Evolutionary conservation across 2,113 vertebrate species (phyloP).

Genomic region (Pagrus major): DNA sequence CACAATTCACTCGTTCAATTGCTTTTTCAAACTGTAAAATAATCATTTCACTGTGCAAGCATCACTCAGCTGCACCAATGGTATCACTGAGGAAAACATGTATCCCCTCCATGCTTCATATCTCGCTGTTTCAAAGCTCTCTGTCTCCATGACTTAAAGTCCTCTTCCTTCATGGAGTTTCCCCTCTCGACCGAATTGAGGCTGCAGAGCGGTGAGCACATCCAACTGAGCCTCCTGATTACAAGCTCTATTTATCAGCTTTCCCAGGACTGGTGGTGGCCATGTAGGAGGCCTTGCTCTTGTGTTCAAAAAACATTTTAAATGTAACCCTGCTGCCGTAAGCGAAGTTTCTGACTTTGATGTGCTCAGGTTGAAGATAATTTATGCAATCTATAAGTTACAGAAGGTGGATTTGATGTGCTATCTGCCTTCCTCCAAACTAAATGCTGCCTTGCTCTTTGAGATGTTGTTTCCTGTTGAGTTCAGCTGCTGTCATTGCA

Average conservation of each 20-base stretch:
- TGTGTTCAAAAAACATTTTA: conserved; percentile 53
- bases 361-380: conserved; percentile 28
- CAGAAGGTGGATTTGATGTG: conserved; percentile 26
- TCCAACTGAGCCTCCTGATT: conserved; percentile 47
- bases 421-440: conserved; percentile 4
- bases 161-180: conserved; percentile 8
- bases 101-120: conserved; percentile 15
- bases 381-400: conserved; percentile 39
- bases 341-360: conserved; percentile 31
- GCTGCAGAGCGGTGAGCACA: conserved; percentile 16
- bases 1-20: conserved; percentile 14
- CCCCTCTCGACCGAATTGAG: conserved; percentile 18
- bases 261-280: conserved; percentile 8
- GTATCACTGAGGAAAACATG: conserved; percentile 31
- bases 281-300: conserved; percentile 20
- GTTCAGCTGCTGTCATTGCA: not conserved
- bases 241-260: conserved; percentile 56
- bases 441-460: conserved; percentile 17
- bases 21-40: conserved; percentile 21
- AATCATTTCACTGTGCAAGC: conserved; percentile 5
- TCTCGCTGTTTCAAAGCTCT: conserved; percentile 41
- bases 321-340: conserved; percentile 29
- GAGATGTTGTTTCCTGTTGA: conserved; percentile 18
- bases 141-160: not conserved
- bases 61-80: conserved; percentile 14